A percentile compares a stretch with the other conserved stretches of the same genome.
phyloP scores from a whole-genome alignment of 2,888 invertebrate species.

The Horisme vitalbata region DNA sequence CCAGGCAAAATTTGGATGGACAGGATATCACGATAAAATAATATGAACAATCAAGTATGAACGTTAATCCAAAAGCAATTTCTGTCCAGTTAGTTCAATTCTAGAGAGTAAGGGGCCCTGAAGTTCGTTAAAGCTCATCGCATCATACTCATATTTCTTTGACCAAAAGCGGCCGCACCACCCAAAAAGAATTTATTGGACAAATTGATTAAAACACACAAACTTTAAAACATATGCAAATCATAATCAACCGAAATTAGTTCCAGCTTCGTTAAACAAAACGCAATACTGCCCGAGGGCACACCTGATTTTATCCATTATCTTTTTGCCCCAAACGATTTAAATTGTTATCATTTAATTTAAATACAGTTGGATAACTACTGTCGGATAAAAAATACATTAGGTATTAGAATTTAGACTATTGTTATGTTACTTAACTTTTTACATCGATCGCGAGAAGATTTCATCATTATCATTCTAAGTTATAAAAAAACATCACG shows the following conservation, averaged over 20 bases:
- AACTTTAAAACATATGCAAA: slow-evolving; percentile 41
- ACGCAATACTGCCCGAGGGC: slow-evolving; percentile 54
- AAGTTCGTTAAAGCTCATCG: too few species aligned
- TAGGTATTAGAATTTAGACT: slow-evolving; percentile 7
- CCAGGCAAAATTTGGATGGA: too few species aligned
- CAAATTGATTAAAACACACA: slow-evolving; percentile 49
- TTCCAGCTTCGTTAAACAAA: slow-evolving; percentile 46
- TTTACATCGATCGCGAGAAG: too few species aligned
- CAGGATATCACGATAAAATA: too few species aligned
- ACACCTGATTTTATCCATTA: slow-evolving; percentile 49
- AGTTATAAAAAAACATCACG: too few species aligned
- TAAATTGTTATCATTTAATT: slow-evolving; percentile 24
- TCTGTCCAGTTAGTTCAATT: too few species aligned
- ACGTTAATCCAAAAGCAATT: too few species aligned
- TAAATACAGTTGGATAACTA: slow-evolving; percentile 18
- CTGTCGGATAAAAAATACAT: slow-evolving; percentile 21
- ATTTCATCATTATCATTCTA: too few species aligned
- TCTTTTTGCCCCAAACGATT: slow-evolving; percentile 39
- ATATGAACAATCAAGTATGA: too few species aligned
- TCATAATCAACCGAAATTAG: slow-evolving; percentile 48
- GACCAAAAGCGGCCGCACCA: slow-evolving; percentile 31
- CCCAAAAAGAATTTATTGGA: slow-evolving; percentile 45
- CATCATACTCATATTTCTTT: too few species aligned
- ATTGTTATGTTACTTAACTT: too few species aligned
- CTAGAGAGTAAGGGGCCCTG: too few species aligned